Evolutionary conservation across 2,888 invertebrate genomes (phyloP).

Genomic region (Pilophorus perplexus): DNA sequence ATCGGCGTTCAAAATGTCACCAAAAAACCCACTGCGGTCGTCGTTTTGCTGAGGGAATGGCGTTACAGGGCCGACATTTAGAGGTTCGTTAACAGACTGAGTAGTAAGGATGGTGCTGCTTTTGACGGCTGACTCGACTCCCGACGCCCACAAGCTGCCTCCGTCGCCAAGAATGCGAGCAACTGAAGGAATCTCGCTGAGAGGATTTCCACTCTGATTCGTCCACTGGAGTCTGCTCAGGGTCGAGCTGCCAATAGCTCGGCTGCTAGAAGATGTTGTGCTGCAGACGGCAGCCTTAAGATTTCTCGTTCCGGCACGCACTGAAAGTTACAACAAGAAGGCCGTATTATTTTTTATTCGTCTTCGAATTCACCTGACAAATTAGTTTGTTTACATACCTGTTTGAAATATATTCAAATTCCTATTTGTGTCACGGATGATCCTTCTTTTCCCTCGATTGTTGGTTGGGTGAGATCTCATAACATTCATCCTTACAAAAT

Average conservation of each 20-base stretch:
- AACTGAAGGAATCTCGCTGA: background rate
- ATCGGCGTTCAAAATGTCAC: slow-evolving; percentile 3
- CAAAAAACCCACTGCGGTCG: slow-evolving; percentile 1
- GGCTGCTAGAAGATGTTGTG: background rate
- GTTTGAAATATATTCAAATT: slow-evolving; percentile 16
- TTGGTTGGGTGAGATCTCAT: slow-evolving; percentile 21
- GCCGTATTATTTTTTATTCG: background rate
- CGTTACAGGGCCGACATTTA: too few relatives aligned
- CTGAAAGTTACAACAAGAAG: background rate
- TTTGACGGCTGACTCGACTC: background rate
- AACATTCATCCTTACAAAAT: slow-evolving; percentile 1
- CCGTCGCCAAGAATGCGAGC: slow-evolving; percentile 3
- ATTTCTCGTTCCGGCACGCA: background rate
- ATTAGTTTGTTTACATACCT: background rate
- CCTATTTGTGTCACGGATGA: background rate
- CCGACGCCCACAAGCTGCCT: background rate
- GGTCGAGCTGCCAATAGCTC: slow-evolving; percentile 4
- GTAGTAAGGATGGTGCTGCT: background rate
- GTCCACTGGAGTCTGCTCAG: slow-evolving; percentile 7
- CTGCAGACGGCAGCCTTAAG: background rate
- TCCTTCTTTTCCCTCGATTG: slow-evolving; percentile 5
- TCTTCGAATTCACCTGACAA: background rate
- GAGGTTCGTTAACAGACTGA: too few relatives aligned
- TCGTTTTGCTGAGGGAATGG: too few relatives aligned
- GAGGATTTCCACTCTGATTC: too few relatives aligned